These are phyloP conservation scores for Acomys russatus DNA, from an alignment of 2,797 vertebrate species.

Conservation along the genomic window DNA sequence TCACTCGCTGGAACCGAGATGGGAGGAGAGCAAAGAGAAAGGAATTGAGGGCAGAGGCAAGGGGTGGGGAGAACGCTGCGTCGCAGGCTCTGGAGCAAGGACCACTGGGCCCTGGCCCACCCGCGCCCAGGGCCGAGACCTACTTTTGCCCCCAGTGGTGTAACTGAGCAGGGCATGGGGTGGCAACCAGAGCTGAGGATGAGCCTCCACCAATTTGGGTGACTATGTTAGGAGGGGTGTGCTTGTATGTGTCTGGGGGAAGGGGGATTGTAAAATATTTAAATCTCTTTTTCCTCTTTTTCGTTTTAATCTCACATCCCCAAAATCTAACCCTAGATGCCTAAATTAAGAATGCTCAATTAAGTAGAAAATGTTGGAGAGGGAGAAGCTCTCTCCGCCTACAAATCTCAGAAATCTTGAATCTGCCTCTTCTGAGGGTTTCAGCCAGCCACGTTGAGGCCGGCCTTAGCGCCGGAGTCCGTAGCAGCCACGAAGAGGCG, in stretches of 20 bases:
- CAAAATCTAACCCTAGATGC: background rate
- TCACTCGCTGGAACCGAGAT: constrained; percentile 60
- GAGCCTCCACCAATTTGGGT: background rate
- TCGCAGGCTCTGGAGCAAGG: background rate
- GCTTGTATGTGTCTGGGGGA: background rate
- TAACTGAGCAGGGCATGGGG: background rate
- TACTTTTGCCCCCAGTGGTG: background rate
- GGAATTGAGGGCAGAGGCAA: constrained; percentile 43
- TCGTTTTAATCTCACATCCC: background rate
- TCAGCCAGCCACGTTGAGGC: background rate
- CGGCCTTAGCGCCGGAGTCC: background rate
- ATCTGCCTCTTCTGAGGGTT: background rate
- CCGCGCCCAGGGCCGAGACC: background rate
- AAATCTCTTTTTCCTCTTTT: background rate
- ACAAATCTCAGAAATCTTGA: background rate
- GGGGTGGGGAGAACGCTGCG: background rate
- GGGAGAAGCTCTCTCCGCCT: background rate
- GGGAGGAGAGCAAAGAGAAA: constrained; percentile 3
- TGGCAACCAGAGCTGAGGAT: background rate
- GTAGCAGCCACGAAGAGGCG: background rate
- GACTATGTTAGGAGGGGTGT: background rate
- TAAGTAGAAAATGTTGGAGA: background rate
- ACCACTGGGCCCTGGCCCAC: background rate
- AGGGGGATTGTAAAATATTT: background rate
- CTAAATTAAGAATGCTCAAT: constrained; percentile 60